Evolutionary conservation across 1,140 invertebrate genomes (phyloP), one percentile per base, ranked within the genome.

Genomic region (Drosophila burlai): DNA sequence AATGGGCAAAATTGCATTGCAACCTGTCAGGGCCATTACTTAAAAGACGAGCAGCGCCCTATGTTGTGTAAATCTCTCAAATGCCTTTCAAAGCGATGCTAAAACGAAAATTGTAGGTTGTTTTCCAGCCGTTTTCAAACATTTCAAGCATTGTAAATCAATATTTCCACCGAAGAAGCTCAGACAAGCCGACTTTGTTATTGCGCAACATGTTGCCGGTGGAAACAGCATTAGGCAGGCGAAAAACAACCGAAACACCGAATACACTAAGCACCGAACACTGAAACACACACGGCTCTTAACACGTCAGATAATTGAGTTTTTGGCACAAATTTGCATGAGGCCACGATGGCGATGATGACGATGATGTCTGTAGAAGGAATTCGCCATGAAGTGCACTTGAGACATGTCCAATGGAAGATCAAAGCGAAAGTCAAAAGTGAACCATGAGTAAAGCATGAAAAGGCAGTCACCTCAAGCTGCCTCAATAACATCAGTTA

Each of bases 241-340:
- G 40, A 46, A 66, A 47, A 52, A 8, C 67, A 61, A 34, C 31
- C 50, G 55, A 61, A 61, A 74, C 71, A 73, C 9, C 29, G 18
- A 36, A 38, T 55, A 55, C 18, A 10, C n/a, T 34, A n/a, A 52
- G 26, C 26, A 52, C 50, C 18, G 15, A 38, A 38, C 52, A 72
- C 21, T 72, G 55, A 73, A 73, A 73, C 45, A 73, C 69, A 72
- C 67, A 72, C 40, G 63, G 40, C 55, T 61, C 71, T 74, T 61
- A 64, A 77, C 74, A 77, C 74, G 54, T 77, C 63, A 67, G 73
- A 42, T 67, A 77, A 77, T 77, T 77, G 74, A 77, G 63, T 69
- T 77, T 77, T 77, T 77, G 75, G 75, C 74, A 77, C 75, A 77
- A 68, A 77, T 77, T 61, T 76, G 62, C 73, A 59, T 69, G 74